Percentiles rank a stretch among this genome's conserved stretches.
phyloP scores from a whole-genome alignment of 2,888 invertebrate genomes.

The Cheilosia impressa region DNA sequence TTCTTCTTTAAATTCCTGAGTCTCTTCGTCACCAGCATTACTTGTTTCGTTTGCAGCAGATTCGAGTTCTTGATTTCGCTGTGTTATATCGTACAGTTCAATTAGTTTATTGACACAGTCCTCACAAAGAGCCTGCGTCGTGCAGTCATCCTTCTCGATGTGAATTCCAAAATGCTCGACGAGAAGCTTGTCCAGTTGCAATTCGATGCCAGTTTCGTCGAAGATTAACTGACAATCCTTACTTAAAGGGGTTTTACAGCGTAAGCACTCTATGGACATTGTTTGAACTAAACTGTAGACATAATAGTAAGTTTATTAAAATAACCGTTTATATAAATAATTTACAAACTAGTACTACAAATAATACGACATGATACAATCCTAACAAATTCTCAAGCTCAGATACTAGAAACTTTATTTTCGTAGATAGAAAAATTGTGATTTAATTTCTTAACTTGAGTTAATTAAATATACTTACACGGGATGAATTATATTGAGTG shows the following conservation, averaged over 20 bases:
- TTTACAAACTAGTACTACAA: background rate
- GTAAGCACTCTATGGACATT: conserved; percentile 76
- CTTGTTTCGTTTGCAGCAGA: background rate
- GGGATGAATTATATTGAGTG: background rate
- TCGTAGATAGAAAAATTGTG: background rate
- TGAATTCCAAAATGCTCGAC: conserved; percentile 78
- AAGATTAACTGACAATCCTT: conserved; percentile 79
- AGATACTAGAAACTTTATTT: conserved; percentile 75
- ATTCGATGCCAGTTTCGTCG: conserved; percentile 80
- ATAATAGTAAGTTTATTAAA: conserved; percentile 15
- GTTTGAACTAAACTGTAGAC: background rate
- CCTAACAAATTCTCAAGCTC: conserved; percentile 76
- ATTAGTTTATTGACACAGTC: conserved; percentile 80
- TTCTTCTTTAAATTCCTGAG: background rate
- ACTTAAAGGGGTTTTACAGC: conserved; percentile 73
- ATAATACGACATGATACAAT: background rate
- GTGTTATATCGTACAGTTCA: conserved; percentile 79
- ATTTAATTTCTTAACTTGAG: background rate
- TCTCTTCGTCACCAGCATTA: background rate
- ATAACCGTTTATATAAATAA: conserved; percentile 9
- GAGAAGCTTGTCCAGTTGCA: conserved; percentile 78
- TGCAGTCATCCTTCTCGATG: conserved; percentile 62
- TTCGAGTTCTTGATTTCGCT: conserved; percentile 75
- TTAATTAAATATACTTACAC: background rate
- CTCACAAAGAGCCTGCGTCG: conserved; percentile 78